Conservation (phyloP, 2,113 vertebrate genomes). For the Marmota monax region DNA sequence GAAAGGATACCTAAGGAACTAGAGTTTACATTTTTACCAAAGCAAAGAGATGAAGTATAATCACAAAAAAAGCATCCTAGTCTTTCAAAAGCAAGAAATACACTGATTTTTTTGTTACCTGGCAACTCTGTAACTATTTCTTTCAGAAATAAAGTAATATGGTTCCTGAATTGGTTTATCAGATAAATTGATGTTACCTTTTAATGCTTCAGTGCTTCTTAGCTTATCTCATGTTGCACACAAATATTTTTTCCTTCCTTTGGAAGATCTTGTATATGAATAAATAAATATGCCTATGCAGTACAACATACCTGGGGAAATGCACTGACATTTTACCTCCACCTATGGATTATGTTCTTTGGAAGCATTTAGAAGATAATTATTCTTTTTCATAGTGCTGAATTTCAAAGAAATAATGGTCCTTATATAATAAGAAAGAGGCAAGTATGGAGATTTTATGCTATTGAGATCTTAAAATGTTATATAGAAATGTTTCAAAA, state of each 20-base stretch:
- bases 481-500: not conserved
- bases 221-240: not conserved
- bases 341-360: not conserved
- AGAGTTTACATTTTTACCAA: not conserved
- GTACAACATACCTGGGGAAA: not conserved
- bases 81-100: slow-evolving; percentile 41
- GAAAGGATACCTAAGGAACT: not conserved
- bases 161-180: slow-evolving; percentile 30
- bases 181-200: not conserved
- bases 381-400: not conserved
- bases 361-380: not conserved
- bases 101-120: slow-evolving; percentile 19
- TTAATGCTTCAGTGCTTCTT: not conserved
- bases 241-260: not conserved
- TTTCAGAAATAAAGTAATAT: slow-evolving; percentile 18
- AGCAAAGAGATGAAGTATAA: not conserved
- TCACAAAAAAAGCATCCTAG: not conserved
- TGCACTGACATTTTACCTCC: not conserved
- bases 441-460: not conserved
- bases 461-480: not conserved
- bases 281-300: not conserved
- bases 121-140: slow-evolving; percentile 20
- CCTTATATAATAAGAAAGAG: not conserved
- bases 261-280: not conserved
- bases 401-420: not conserved